Conservation (phyloP, 2,797 vertebrate species). For the Enteromius trimaculatus region DNA sequence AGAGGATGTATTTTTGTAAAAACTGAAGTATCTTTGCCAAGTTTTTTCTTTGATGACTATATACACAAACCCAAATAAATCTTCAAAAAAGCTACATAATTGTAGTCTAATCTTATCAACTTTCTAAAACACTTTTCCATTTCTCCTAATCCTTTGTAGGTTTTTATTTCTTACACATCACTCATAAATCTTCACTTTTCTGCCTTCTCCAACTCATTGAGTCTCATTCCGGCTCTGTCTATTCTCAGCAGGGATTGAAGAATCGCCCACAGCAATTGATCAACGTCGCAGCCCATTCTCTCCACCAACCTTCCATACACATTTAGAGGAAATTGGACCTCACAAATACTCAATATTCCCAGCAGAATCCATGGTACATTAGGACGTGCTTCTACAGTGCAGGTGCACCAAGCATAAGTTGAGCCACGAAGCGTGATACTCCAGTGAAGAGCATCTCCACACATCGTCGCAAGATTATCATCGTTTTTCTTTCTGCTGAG, state of each 20-base stretch:
- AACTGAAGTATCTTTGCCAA: too few species aligned
- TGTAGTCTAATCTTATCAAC: not conserved
- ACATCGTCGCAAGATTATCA: constrained; percentile 15
- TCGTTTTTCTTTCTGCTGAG: constrained; percentile 44
- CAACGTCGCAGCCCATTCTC: constrained; percentile 8
- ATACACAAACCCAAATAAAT: not conserved
- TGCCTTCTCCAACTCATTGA: not conserved
- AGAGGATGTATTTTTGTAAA: too few species aligned
- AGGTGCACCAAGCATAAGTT: not conserved
- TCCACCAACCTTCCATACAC: constrained; percentile 3
- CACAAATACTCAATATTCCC: constrained; percentile 8
- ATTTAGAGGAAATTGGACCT: constrained; percentile 23
- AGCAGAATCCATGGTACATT: constrained; percentile 40
- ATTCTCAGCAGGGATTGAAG: constrained; percentile 16
- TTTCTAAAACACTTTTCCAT: not conserved
- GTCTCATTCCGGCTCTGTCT: constrained; percentile 31
- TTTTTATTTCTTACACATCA: constrained; percentile 44
- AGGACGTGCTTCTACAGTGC: constrained; percentile 25
- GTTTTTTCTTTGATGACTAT: too few species aligned
- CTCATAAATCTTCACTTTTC: constrained; percentile 23
- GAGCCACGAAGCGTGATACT: not conserved
- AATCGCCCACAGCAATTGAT: constrained; percentile 23
- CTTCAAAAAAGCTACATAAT: not conserved
- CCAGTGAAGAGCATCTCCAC: not conserved
- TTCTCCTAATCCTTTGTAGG: not conserved